Evolutionary conservation across 1,140 invertebrate genomes (phyloP).

Genomic region (Papilio glaucus): DNA sequence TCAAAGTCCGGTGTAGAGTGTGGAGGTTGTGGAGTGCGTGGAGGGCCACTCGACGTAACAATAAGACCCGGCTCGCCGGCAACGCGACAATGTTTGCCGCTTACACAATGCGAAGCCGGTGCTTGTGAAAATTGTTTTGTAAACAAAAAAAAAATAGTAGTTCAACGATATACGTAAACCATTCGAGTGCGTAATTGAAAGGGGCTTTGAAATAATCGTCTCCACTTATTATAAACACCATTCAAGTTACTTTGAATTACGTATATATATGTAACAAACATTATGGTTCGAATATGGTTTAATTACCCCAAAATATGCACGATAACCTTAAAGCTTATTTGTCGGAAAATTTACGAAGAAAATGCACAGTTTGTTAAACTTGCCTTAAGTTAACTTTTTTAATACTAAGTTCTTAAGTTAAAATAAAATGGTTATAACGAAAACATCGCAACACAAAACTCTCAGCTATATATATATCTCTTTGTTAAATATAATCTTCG

Average conservation of each 20-base stretch:
- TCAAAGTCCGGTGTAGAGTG: slow-evolving; percentile 7
- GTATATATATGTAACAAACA: not conserved
- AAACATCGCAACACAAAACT: not conserved
- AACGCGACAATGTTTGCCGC: slow-evolving; percentile 11
- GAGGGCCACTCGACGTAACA: slow-evolving; percentile 15
- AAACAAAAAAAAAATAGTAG: not conserved
- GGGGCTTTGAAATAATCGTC: too few relatives aligned
- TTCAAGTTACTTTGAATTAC: not conserved
- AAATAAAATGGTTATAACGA: not conserved
- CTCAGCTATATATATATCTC: not conserved
- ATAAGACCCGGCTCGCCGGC: not conserved
- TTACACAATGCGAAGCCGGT: not conserved
- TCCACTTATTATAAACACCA: not conserved
- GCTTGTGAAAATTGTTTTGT: not conserved
- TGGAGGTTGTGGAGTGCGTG: not conserved
- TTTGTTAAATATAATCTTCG: slow-evolving; percentile 1
- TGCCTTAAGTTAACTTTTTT: too few relatives aligned
- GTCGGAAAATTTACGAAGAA: too few relatives aligned
- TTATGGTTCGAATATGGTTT: too few relatives aligned
- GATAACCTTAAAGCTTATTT: too few relatives aligned
- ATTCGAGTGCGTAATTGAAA: not conserved
- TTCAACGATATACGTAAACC: not conserved
- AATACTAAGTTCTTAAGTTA: not conserved
- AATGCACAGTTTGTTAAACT: too few relatives aligned
- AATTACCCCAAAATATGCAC: too few relatives aligned